Evolutionary conservation across 1,140 invertebrate species (phyloP).

Genomic region (Anastatus disparis): DNA sequence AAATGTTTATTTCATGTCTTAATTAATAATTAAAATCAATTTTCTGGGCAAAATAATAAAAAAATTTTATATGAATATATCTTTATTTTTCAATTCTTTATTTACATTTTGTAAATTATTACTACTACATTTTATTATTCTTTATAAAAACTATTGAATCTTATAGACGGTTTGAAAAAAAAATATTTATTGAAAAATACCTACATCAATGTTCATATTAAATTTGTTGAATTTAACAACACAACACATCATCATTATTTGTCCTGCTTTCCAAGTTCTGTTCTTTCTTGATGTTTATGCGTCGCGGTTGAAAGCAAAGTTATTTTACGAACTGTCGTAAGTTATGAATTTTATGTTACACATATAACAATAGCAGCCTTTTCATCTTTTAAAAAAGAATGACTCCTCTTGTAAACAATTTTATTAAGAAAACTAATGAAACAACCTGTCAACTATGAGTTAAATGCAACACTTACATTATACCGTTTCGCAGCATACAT

Average conservation of each 20-base stretch:
- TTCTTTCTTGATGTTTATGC: conserved; percentile 37
- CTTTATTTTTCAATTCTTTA: too few relatives aligned
- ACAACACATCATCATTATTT: conserved; percentile 33
- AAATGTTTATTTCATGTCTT: too few relatives aligned
- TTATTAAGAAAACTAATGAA: conserved; percentile 35
- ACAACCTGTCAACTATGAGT: background rate
- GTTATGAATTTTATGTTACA: conserved; percentile 33
- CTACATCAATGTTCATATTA: conserved; percentile 22
- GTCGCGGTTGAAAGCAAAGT: background rate
- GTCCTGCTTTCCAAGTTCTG: conserved; percentile 18
- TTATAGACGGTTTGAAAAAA: too few relatives aligned
- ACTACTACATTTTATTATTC: too few relatives aligned
- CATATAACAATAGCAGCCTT: conserved; percentile 20
- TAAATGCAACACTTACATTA: conserved; percentile 13
- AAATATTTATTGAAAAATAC: conserved; percentile 14
- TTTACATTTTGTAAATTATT: too few relatives aligned
- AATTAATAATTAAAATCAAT: too few relatives aligned
- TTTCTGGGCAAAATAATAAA: too few relatives aligned
- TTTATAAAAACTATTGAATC: too few relatives aligned
- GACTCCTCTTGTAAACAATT: conserved; percentile 23
- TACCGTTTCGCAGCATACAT: background rate
- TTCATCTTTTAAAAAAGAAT: conserved; percentile 14
- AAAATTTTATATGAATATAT: too few relatives aligned
- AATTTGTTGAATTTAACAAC: conserved; percentile 21
- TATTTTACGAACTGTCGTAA: conserved; percentile 27